A percentile compares a stretch with the other conserved stretches of the same genome.
These are phyloP conservation scores for Macquaria australasica DNA, from an alignment of 2,113 vertebrate genomes.

Conservation along the genomic window DNA sequence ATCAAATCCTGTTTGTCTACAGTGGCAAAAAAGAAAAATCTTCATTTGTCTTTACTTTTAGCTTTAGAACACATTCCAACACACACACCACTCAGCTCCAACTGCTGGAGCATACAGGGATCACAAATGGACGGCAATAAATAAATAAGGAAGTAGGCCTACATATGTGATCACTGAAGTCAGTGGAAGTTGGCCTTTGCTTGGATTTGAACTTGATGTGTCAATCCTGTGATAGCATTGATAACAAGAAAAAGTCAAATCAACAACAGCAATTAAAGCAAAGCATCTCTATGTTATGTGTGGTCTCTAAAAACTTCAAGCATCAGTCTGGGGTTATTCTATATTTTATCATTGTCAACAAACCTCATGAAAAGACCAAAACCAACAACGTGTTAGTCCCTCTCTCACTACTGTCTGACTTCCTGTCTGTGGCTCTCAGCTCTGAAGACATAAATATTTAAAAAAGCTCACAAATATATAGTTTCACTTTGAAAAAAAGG, in stretches of 20 bases:
- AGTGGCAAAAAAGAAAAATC: conserved; percentile 13
- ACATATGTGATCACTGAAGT: conserved; percentile 1
- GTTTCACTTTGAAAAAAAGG: background rate
- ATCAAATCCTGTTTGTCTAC: conserved; percentile 40
- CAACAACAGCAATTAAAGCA: conserved; percentile 19
- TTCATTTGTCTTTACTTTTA: conserved; percentile 33
- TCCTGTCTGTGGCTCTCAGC: background rate
- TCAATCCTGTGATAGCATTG: conserved; percentile 12
- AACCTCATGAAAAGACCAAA: conserved; percentile 10
- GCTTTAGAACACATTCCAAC: conserved; percentile 50
- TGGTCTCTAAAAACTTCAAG: background rate
- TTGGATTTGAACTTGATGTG: background rate
- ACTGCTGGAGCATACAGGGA: conserved; percentile 9
- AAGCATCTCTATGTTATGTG: conserved; percentile 3
- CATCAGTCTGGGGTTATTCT: background rate
- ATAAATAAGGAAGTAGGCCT: conserved; percentile 46
- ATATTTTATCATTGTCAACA: conserved; percentile 23
- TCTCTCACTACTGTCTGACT: background rate
- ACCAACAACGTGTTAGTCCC: background rate
- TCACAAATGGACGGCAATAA: conserved; percentile 53
- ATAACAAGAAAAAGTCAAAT: conserved; percentile 21
- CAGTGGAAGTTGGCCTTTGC: background rate
- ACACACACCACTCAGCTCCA: conserved; percentile 35
- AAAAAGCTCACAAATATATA: background rate
- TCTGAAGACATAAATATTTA: background rate